Evolutionary conservation across 2,888 invertebrate genomes (phyloP).

Genomic region (Pachycephus smyrnensis): DNA sequence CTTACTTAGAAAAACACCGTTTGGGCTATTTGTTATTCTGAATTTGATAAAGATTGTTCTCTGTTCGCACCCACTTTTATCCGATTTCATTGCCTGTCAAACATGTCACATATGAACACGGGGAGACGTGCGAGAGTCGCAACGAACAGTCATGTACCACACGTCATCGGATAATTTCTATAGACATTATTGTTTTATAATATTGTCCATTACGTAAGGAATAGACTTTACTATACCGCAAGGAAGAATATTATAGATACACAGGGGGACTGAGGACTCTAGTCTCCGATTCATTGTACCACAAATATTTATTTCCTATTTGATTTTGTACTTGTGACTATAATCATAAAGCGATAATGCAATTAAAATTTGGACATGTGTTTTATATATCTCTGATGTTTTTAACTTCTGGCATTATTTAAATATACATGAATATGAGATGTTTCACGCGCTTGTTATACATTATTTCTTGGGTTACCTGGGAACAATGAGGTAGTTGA

Average conservation of each 20-base stretch:
- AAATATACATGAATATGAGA: conserved; percentile 38
- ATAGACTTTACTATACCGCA: conserved; percentile 34
- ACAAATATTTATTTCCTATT: conserved; percentile 62
- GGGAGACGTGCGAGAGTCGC: not conserved
- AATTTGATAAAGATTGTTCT: conserved; percentile 49
- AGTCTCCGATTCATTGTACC: conserved; percentile 55
- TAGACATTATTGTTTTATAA: conserved; percentile 36
- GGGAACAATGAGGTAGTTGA: not conserved
- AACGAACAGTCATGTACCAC: conserved; percentile 28
- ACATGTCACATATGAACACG: conserved; percentile 10
- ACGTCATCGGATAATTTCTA: conserved; percentile 36
- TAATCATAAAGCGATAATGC: conserved; percentile 45
- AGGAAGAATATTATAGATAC: conserved; percentile 37
- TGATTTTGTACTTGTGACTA: conserved; percentile 61
- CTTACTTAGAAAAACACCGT: conserved; percentile 34
- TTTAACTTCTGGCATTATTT: conserved; percentile 52
- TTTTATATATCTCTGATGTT: conserved; percentile 58
- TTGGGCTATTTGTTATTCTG: not conserved
- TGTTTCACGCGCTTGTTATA: not conserved
- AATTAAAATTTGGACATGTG: conserved; percentile 52
- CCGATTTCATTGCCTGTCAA: not conserved
- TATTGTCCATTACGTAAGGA: conserved; percentile 33
- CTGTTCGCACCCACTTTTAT: conserved; percentile 29
- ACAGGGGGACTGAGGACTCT: conserved; percentile 54
- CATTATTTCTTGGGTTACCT: not conserved